A percentile compares a stretch with the other conserved stretches of the same genome.
phyloP scores from a whole-genome alignment of 1,140 invertebrate species.

The Polyergus mexicanus region DNA sequence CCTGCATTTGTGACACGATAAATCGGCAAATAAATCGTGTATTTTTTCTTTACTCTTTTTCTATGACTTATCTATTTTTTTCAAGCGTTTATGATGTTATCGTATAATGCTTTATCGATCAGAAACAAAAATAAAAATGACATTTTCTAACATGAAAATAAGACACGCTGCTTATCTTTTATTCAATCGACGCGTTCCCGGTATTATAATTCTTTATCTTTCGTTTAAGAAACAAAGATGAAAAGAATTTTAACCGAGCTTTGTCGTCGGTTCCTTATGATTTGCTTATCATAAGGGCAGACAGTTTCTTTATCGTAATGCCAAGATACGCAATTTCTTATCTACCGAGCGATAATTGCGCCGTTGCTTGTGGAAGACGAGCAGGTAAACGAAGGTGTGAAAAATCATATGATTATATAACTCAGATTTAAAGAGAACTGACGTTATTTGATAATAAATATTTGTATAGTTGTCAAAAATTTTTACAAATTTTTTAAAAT shows the following conservation, averaged over 20 bases:
- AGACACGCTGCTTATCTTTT: not conserved
- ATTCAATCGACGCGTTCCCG: not conserved
- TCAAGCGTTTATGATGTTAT: not conserved
- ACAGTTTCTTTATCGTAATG: not conserved
- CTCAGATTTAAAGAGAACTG: not conserved
- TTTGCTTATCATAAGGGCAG: slow-evolving; percentile 59
- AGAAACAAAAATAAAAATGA: not conserved
- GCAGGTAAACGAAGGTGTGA: slow-evolving; percentile 27
- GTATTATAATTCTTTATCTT: slow-evolving; percentile 31
- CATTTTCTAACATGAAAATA: slow-evolving; percentile 14
- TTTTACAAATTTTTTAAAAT: not conserved
- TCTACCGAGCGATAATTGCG: slow-evolving; percentile 57
- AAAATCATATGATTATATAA: not conserved
- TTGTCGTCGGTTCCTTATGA: slow-evolving; percentile 1
- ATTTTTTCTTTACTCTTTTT: not conserved
- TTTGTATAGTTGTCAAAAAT: not conserved
- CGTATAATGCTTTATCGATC: not conserved
- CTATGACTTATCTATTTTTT: not conserved
- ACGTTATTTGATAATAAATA: slow-evolving; percentile 9
- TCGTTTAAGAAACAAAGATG: slow-evolving; percentile 34
- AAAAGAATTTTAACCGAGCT: slow-evolving; percentile 5
- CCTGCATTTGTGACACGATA: slow-evolving; percentile 32
- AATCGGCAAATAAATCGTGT: not conserved
- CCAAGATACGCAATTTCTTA: slow-evolving; percentile 51
- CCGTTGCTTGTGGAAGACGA: slow-evolving; percentile 2